Evolutionary conservation across 2,888 invertebrate genomes (phyloP).

Genomic region (Homarus gammarus): DNA sequence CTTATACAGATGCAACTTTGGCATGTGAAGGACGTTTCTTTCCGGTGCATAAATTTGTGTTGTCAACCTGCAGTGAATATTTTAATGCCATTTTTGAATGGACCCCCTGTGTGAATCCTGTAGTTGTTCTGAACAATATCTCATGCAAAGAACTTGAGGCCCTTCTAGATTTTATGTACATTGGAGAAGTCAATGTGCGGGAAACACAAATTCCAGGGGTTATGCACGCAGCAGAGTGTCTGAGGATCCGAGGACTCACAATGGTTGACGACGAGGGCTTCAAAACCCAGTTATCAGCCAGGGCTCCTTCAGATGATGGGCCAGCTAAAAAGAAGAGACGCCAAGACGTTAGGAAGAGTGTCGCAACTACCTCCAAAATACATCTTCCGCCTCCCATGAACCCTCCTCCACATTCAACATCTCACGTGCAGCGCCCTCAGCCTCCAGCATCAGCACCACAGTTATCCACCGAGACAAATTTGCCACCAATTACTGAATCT

Average conservation of each 20-base stretch:
- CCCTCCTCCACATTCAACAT: background rate
- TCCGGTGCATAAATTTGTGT: slow-evolving; percentile 75
- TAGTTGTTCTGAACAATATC: slow-evolving; percentile 74
- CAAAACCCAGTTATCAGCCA: background rate
- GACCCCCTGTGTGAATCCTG: slow-evolving; percentile 76
- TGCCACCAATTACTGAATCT: slow-evolving; percentile 5
- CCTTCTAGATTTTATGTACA: slow-evolving; percentile 75
- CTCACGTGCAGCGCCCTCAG: background rate
- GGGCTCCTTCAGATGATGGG: slow-evolving; percentile 11
- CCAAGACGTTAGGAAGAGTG: slow-evolving; percentile 16
- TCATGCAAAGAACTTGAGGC: slow-evolving; percentile 64
- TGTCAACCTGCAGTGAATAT: slow-evolving; percentile 76
- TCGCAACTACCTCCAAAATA: background rate
- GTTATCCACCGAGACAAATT: background rate
- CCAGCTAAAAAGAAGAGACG: slow-evolving; percentile 46
- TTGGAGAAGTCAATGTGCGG: slow-evolving; percentile 73
- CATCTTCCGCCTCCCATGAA: background rate
- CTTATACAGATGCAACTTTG: slow-evolving; percentile 75
- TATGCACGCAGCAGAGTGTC: slow-evolving; percentile 71
- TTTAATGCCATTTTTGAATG: slow-evolving; percentile 75
- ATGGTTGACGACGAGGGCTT: slow-evolving; percentile 52
- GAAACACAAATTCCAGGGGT: slow-evolving; percentile 60
- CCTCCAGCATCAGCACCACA: slow-evolving; percentile 16
- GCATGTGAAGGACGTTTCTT: slow-evolving; percentile 75
- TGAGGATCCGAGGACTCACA: slow-evolving; percentile 71